A percentile compares a stretch with the other conserved stretches of the same genome.
Evolutionary conservation across 1,140 invertebrate genomes (phyloP).

Genomic region (Zeugodacus cucurbitae): DNA sequence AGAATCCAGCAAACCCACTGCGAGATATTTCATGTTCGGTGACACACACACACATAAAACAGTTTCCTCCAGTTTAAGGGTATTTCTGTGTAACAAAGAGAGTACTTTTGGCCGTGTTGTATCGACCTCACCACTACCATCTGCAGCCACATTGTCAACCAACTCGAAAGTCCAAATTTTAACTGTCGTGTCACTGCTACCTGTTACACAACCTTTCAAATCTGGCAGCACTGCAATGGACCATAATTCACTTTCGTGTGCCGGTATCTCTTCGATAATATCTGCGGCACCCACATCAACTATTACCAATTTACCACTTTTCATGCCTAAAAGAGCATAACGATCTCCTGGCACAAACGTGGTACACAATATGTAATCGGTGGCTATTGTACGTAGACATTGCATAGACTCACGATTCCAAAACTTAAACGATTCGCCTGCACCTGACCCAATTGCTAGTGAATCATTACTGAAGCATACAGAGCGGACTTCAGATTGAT

Average conservation of each 20-base stretch:
- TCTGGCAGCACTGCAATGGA: constrained; percentile 81
- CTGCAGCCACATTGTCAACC: constrained; percentile 65
- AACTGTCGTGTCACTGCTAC: constrained; percentile 88
- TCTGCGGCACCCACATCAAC: constrained; percentile 86
- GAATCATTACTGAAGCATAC: constrained; percentile 93
- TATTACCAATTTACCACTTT: constrained; percentile 87
- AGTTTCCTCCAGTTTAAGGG: constrained; percentile 87
- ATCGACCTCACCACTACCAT: constrained; percentile 17
- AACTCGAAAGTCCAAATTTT: constrained; percentile 97
- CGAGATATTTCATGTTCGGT: constrained; percentile 88
- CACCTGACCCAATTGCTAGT: constrained; percentile 84
- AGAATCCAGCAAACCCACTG: constrained; percentile 89
- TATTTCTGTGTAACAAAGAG: constrained; percentile 82
- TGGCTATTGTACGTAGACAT: constrained; percentile 83
- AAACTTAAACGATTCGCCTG: constrained; percentile 88
- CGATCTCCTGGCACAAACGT: constrained; percentile 92
- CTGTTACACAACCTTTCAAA: constrained; percentile 84
- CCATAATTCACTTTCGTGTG: constrained; percentile 84
- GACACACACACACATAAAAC: constrained; percentile 86
- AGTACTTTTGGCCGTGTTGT: constrained; percentile 71
- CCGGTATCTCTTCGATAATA: constrained; percentile 81
- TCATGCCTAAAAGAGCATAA: constrained; percentile 89
- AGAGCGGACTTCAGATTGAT: constrained; percentile 88
- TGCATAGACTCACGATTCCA: constrained; percentile 91
- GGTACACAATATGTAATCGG: constrained; percentile 77